Evolutionary conservation across 2,113 vertebrate species (phyloP).

Genomic region (Polypterus senegalus): DNA sequence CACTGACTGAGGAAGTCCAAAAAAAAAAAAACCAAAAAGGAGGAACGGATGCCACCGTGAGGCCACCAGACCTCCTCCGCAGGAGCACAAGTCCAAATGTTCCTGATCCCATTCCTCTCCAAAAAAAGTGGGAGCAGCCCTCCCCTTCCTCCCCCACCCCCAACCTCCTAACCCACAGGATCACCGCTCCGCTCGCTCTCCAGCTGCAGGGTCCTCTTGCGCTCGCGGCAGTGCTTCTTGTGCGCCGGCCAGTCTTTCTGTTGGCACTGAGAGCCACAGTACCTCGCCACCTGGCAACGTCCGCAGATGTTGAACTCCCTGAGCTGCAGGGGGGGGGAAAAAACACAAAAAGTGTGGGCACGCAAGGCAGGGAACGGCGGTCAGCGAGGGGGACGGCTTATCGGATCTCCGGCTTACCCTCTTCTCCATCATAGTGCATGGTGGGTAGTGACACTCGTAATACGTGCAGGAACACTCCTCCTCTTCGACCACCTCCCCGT

Average conservation of each 20-base stretch:
- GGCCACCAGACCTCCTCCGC: no score
- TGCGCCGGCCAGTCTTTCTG: slow-evolving; percentile 97
- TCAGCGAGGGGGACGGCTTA: not conserved
- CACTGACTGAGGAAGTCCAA: no score
- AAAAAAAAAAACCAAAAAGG: no score
- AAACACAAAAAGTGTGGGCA: not conserved
- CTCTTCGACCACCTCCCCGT: slow-evolving; percentile 91
- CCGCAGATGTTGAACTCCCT: slow-evolving; percentile 97
- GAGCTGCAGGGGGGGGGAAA: slow-evolving; percentile 33
- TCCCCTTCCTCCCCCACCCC: slow-evolving; percentile 19
- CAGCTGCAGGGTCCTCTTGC: slow-evolving; percentile 72
- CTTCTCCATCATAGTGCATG: slow-evolving; percentile 91
- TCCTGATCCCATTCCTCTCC: not conserved
- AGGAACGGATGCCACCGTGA: no score
- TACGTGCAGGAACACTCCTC: slow-evolving; percentile 95
- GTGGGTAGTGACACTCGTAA: slow-evolving; percentile 96
- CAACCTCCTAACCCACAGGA: slow-evolving; percentile 18
- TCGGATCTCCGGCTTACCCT: slow-evolving; percentile 54
- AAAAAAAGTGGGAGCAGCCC: slow-evolving; percentile 15
- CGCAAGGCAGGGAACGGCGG: not conserved
- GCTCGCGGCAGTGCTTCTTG: slow-evolving; percentile 96
- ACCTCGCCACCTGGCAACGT: slow-evolving; percentile 89
- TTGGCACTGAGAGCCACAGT: slow-evolving; percentile 96
- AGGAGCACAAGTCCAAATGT: no score
- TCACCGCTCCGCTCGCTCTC: slow-evolving; percentile 89